Evolutionary conservation across 2,113 vertebrate genomes (phyloP), one percentile per base, ranked within the genome.

Genomic region (Burhinus bistriatus): DNA sequence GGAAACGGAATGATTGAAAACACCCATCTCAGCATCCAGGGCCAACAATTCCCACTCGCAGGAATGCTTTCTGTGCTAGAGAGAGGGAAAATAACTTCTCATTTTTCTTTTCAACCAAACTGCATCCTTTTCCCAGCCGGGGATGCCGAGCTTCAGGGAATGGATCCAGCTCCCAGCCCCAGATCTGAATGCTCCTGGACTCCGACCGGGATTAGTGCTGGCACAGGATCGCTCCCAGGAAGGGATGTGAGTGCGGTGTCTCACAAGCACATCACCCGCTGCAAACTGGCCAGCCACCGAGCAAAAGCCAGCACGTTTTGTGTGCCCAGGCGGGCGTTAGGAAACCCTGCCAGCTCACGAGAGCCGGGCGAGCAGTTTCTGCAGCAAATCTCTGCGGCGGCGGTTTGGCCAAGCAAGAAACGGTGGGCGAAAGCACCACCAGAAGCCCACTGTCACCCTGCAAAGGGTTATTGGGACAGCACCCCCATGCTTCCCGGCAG

Each of bases 1-100:
- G 94, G 93, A 83, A 92, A 89, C 2, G 0, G 64, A 92, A 85
- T 92, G 94, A 97, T 69, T 95, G 95, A 89, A 96, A 97, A 94
- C 93, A 97, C 94, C 55, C 73, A 87, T 91, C 83, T 30, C 61
- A 57, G 64, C 40, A 64, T 61, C 75, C 78, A 58, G 61, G 64
- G 85, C 88, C 5, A 71, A 95, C 75, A 86, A 70, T 77, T 89
- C 91, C 54, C 1, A 0, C 92, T 89, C 0, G 4, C 82, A 93
- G 73, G 72, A 95, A 95, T 78, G 58, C 52, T 59, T 83, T 75
- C 59, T 83, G 80, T 55, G 90, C 72, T 62, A 45, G 59, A 71
- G 38, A 78, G 65, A 85, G 45, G 32, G 84, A 84, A 93, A 93
- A 78, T 14, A 89, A 70, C 64, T 22, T 52, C 84, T 83, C 54